A percentile compares a stretch with the other conserved stretches of the same genome.
Conservation (phyloP, 2,113 vertebrate genomes). For the Pipra filicauda region DNA sequence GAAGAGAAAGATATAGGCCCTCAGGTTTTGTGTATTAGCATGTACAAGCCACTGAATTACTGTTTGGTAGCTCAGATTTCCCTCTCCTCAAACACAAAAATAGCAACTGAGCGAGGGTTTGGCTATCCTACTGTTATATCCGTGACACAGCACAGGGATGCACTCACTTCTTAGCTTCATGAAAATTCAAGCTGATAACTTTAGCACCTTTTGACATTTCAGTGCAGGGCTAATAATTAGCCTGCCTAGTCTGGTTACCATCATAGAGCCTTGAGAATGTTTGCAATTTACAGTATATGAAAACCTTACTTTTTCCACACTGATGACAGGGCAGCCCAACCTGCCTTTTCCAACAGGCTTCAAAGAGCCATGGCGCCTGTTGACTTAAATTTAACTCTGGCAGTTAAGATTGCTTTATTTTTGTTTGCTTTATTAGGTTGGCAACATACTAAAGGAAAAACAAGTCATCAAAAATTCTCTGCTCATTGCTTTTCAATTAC, state of each 20-base stretch:
- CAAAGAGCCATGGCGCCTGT: neutral
- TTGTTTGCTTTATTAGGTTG: neutral
- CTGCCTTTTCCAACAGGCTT: neutral
- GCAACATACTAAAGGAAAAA: neutral
- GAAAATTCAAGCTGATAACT: slow-evolving; percentile 15
- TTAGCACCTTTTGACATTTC: neutral
- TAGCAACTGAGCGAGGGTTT: neutral
- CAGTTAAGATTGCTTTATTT: neutral
- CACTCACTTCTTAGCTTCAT: neutral
- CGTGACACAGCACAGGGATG: neutral
- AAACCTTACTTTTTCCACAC: neutral
- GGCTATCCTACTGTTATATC: neutral
- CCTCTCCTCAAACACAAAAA: neutral
- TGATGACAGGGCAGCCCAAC: neutral
- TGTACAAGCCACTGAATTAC: neutral
- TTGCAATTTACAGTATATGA: neutral
- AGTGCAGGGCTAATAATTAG: neutral
- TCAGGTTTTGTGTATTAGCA: neutral
- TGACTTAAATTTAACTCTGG: neutral
- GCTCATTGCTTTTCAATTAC: neutral
- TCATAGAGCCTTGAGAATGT: neutral
- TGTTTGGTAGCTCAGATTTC: neutral
- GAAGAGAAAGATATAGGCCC: neutral
- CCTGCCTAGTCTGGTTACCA: neutral
- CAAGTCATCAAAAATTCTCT: neutral